Evolutionary conservation across 2,113 vertebrate genomes (phyloP), one percentile per base, ranked within the genome.

Genomic region (Mohoua ochrocephala): DNA sequence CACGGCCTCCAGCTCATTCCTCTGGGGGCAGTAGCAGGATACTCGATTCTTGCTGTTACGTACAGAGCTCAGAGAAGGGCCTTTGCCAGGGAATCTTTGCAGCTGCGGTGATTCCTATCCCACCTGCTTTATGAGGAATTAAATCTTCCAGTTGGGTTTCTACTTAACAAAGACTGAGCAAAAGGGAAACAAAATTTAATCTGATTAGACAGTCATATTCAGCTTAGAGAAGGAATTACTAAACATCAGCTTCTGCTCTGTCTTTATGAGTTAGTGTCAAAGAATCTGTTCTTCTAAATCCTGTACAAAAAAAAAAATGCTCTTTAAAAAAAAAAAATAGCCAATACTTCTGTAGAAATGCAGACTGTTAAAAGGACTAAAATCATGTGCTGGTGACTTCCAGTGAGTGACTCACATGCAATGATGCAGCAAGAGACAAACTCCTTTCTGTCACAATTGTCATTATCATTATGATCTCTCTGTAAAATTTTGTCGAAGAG

Each of bases 21-120:
- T 94, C 41, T 35, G 18, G 15, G 63, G 2, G 3, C 20, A 61
- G 17, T 15, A 69, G 44, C 4, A 49, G 41, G 24, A 41, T 33
- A 30, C 2, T 63, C 37, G 44, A 10, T 67, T 44, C 27, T 27
- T 67, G 2, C 10, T 1, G 0, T 44, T 44, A 12, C 10, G 1
- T 26, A 28, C 24, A 56, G 11, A 80, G 16, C 20, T 78, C 22
- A 59, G 26, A 45, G 45, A 41, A 42, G 4, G 6, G 13, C 23
- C n/a, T 53, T 60, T 80, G 20, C 13, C 47, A 86, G 41, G 73
- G 37, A 37, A 68, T 56, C 10, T 57, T 59, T 49, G 28, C 23
- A 64, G 27, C 33, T 78, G 37, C 26, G 65, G 9, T 39, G 30
- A 44, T 74, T 87, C 12, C 7, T 74, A 28, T 20, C 8, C 22